phyloP scores from a whole-genome alignment of 2,888 invertebrate genomes.

The Epistrophella euchroma region DNA sequence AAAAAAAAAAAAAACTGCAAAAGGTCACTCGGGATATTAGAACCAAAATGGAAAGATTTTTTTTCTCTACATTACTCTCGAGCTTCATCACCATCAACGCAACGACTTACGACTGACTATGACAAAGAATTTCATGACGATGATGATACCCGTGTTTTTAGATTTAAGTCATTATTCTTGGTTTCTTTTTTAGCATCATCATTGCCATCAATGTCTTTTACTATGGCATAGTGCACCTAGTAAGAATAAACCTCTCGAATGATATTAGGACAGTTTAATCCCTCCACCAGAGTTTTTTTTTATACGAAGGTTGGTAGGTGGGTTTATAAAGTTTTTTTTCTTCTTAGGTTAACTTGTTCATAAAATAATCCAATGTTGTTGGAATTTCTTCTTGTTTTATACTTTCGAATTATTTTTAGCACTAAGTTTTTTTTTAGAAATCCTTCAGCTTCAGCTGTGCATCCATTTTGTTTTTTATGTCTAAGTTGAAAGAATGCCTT shows the following conservation, averaged over 20 bases:
- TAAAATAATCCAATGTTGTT: conserved; percentile 1
- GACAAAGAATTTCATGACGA: conserved; percentile 46
- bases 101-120: conserved; percentile 11
- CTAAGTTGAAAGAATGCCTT: not conserved
- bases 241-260: conserved; percentile 16
- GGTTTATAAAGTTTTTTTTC: not conserved
- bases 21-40: conserved; percentile 52
- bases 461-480: not conserved
- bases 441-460: not conserved
- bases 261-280: conserved; percentile 50
- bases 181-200: conserved; percentile 33
- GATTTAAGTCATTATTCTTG: conserved; percentile 47
- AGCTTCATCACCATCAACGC: conserved; percentile 27
- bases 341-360: conserved; percentile 25
- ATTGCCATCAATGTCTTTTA: not conserved
- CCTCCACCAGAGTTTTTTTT: conserved; percentile 11
- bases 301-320: not conserved
- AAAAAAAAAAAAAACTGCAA: conserved; percentile 37
- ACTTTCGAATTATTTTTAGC: not conserved
- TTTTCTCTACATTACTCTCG: conserved; percentile 31
- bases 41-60: not conserved
- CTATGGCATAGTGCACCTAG: not conserved
- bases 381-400: not conserved
- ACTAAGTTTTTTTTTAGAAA: not conserved
- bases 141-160: conserved; percentile 47